Base-by-base conservation (phyloP, 2,888 invertebrate species). In the Drosophila siamana region DNA sequence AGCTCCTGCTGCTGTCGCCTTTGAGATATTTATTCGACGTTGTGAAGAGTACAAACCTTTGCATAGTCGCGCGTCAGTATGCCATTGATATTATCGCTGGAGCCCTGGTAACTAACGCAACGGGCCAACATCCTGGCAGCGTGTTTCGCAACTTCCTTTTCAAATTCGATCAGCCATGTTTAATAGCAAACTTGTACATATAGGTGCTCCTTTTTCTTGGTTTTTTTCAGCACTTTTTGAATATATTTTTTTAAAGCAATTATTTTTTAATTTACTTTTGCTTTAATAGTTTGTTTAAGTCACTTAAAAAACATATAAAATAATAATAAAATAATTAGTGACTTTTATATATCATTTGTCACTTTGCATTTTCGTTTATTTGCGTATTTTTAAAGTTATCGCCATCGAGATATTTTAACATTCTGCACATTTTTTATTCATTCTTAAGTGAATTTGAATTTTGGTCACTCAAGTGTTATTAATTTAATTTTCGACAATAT, bases 71-170 rank as follows among this genome's bases (percentile, higher is more conserved):
- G 71, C 94, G 95, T 92, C 71, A 89, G 76, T 51, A 89, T 86
- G 57, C 89, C 86, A 54, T 92, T 90, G 69, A 96, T 95, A 92
- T 96, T 96, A 92, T 96, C 96, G 74, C 94, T 95, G 79, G 96
- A 96, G 86, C 95, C 96, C 92, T 96, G 95, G 88, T 94, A 94
- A 68, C 92, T 91, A 43, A 92, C 92, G 68, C 92, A 92, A 51
- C 92, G 91, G 11, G 90, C 92, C 84, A 92, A 76, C 92, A 92
- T 92, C 50, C 76, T 90, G 46, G 24, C 43, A 24, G 16, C 11
- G 51, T 22, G 43, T 26, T 5, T 41, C 26, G 36, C 40, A 30
- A 57, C 43, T 62, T 55, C 26, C 48, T 50, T 33, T 41, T 41
- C 22, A 36, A 38, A 43, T 57, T 48, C 22, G 47, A 28, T 62